A percentile compares a stretch with the other conserved stretches of the same genome.
phyloP scores from a whole-genome alignment of 1,140 invertebrate genomes.

The Matsumurasca onukii region DNA sequence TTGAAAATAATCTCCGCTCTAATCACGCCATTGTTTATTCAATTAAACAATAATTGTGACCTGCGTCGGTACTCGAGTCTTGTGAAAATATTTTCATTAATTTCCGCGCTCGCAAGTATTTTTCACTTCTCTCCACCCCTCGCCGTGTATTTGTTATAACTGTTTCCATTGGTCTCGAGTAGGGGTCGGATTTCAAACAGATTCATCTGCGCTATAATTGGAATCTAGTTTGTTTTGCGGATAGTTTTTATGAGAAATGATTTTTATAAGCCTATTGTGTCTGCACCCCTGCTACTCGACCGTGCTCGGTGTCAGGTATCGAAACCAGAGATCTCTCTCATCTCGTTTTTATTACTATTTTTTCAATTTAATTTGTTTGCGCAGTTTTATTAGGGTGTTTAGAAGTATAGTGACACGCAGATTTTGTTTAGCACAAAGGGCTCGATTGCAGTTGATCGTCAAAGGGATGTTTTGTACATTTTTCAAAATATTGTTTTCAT shows the following conservation, averaged over 20 bases:
- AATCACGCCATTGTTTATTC: slow-evolving; percentile 19
- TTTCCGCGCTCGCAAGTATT: slow-evolving; percentile 21
- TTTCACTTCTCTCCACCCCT: slow-evolving; percentile 9
- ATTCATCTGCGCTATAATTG: neutral
- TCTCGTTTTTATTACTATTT: too few relatives aligned
- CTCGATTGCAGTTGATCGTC: too few relatives aligned
- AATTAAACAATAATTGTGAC: slow-evolving; percentile 25
- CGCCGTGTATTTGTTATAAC: slow-evolving; percentile 14
- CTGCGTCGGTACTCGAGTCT: slow-evolving; percentile 3
- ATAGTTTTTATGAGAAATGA: neutral
- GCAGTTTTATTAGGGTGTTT: too few relatives aligned
- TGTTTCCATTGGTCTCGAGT: neutral
- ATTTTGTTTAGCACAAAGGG: too few relatives aligned
- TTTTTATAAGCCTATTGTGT: neutral
- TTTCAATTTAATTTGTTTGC: too few relatives aligned
- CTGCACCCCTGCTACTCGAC: neutral
- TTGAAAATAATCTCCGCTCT: slow-evolving; percentile 20
- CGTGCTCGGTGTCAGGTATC: neutral
- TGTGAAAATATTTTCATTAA: slow-evolving; percentile 28
- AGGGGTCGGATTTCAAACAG: slow-evolving; percentile 8
- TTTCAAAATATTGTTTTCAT: too few relatives aligned
- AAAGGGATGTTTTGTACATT: too few relatives aligned
- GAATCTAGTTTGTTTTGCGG: neutral
- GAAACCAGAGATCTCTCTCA: too few relatives aligned
- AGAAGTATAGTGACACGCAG: too few relatives aligned